phyloP scores from a whole-genome alignment of 1,140 invertebrate species.

The Meteorus sp. region DNA sequence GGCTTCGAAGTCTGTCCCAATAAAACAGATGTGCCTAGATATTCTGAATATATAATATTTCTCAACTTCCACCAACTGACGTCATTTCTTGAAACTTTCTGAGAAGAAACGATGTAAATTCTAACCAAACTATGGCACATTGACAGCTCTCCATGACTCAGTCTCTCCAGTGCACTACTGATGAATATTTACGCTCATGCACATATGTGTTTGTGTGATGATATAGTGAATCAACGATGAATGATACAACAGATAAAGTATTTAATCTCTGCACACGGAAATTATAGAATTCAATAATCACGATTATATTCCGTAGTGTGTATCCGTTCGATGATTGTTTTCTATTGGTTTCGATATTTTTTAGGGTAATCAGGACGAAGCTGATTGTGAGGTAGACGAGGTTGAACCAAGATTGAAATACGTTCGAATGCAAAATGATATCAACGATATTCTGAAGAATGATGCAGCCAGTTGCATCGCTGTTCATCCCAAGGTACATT shows the following conservation, averaged over 20 bases:
- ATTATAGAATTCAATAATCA: neutral
- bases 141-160: too few species aligned
- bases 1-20: too few species aligned
- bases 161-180: too few species aligned
- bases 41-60: too few species aligned
- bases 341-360: conserved; percentile 35
- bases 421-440: conserved; percentile 83
- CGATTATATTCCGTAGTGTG: neutral
- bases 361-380: conserved; percentile 51
- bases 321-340: neutral
- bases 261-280: neutral
- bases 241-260: neutral
- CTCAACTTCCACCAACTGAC: too few species aligned
- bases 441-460: conserved; percentile 81
- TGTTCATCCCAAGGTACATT: conserved; percentile 83
- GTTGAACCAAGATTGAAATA: conserved; percentile 93
- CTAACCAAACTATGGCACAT: too few species aligned
- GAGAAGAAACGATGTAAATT: too few species aligned
- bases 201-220: too few species aligned
- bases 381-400: conserved; percentile 65
- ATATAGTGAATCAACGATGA: neutral
- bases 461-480: conserved; percentile 90
- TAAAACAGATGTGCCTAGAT: too few species aligned
- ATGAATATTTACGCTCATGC: too few species aligned
- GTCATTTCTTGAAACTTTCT: too few species aligned